Percentiles rank a stretch among this genome's conserved stretches.
Conservation (phyloP, 2,888 invertebrate species). For the Matsumyia berberina region DNA sequence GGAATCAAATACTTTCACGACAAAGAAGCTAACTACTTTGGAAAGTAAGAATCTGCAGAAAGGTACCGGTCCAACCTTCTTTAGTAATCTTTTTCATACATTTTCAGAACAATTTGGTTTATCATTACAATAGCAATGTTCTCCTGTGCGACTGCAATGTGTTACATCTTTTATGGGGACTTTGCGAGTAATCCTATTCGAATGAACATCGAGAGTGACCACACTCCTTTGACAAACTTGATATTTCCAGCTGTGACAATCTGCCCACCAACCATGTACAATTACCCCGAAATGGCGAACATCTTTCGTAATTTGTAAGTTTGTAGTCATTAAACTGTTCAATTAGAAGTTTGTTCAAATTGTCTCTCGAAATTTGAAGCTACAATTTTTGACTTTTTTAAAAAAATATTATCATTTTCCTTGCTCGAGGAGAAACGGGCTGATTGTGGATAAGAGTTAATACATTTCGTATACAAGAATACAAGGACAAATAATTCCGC, state of each 20-base stretch:
- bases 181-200: constrained; percentile 86
- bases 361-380: too few relatives aligned
- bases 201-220: constrained; percentile 86
- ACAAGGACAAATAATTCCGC: too few relatives aligned
- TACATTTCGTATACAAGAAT: too few relatives aligned
- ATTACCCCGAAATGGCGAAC: constrained; percentile 81
- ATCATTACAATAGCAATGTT: constrained; percentile 83
- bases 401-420: too few relatives aligned
- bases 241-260: constrained; percentile 86
- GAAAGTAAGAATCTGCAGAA: constrained; percentile 77
- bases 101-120: constrained; percentile 85
- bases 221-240: constrained; percentile 84
- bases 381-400: too few relatives aligned
- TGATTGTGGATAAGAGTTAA: too few relatives aligned
- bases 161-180: constrained; percentile 84
- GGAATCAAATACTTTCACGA: constrained; percentile 82
- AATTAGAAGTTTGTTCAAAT: too few relatives aligned
- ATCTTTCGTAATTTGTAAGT: constrained; percentile 83
- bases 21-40: constrained; percentile 79
- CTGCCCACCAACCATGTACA: constrained; percentile 83
- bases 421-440: too few relatives aligned
- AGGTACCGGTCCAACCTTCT: too few relatives aligned
- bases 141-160: constrained; percentile 83
- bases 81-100: neutral
- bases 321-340: too few relatives aligned